Base-by-base conservation (phyloP, 2,888 invertebrate species). In the Philereme vetulata region DNA sequence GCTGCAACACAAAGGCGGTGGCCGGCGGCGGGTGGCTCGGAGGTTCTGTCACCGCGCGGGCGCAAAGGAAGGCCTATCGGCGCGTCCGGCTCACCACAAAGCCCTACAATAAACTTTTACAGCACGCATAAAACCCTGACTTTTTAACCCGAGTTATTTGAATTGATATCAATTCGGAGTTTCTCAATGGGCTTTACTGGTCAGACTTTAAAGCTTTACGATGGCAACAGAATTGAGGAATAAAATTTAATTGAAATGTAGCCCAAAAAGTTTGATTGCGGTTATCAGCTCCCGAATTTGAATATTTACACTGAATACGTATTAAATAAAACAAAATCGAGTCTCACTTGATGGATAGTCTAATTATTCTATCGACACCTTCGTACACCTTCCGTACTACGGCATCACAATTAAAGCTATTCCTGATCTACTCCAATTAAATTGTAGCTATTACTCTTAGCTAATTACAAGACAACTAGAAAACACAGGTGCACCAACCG, bases 221-320 rank as follows among this genome's bases (percentile, higher is more conserved):
- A 88, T 86, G 80, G 85, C 83, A 88, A 84, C 88, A 84, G 89
- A 85, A 90, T 87, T 85, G 89, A 87, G 87, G 84, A 89, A 92
- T 92, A 91, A 92, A 92, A 90, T 89, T 92, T 91, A 92, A 92
- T 92, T 92, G 91, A 92, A 90, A 91, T 85, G 92, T 91, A 82
- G 82, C 78, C 82, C 81, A 86, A 88, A 87, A 90, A 85, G 78
- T 85, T 89, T 87, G 88, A 91, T 91, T 90, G 86, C 84, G 74
- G 90, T 91, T 91, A 90, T 91, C 89, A 85, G 92, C 92, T 92
- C 83, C 92, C 88, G 92, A 91, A 90, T 92, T 92, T 86, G 87
- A 89, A 90, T 91, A 92, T 92, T 90, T 90, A 91, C 88, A 86
- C 85, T 88, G 76, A 86, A 87, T 78, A 80, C 75, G 72, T 69